Base-by-base conservation (phyloP, 2,888 invertebrate genomes). In the Fragum sueziense region DNA sequence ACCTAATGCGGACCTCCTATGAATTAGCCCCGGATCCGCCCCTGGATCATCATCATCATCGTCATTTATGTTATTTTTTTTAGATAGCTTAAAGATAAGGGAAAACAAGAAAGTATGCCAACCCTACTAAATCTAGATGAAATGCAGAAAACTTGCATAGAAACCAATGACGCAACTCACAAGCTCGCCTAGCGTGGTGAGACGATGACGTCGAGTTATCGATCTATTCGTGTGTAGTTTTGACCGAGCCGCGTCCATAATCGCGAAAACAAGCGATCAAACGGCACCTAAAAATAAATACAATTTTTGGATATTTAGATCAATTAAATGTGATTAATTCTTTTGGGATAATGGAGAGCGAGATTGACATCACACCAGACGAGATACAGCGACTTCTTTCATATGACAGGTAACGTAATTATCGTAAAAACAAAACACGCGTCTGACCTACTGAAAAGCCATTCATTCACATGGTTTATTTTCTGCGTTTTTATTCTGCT, bases 381-480 rank as follows among this genome's bases (percentile, higher is more conserved):
- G 82, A 82, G 54, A 74, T 72, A n/a, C 76, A 77, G 65, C 62
- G 68, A 31, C 73, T 82, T 34, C 27, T 77, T 34, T 76, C 79
- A 71, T 82, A 69, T 76, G 82, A 82, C 79, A 82, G 82, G 82
- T 82, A 77, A 76, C 59, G 14, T 22, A 17, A 62, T 47, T 29
- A 20, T 33, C 37, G 70, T 37, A 9, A 29, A 22, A 31, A n/a
- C 17, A 33, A 62, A 22, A 20, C 31, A 31, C 33, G 33, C 31
- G 62, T 47, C 57, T 22, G 57, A 57, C 2, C 27, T 22, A 25
- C 11, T 25, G 57, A 57, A 57, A 57, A 47, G n/a, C 17, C 47
- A 47, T 47, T 47, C 47, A 47, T 47, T 47, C 47, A 47, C 47
- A 47, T 47, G 47, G 14, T n/a, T 47, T 47, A 47, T 47, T 47